Conservation (phyloP, 2,888 invertebrate species). For the Priocnemis perturbator region DNA sequence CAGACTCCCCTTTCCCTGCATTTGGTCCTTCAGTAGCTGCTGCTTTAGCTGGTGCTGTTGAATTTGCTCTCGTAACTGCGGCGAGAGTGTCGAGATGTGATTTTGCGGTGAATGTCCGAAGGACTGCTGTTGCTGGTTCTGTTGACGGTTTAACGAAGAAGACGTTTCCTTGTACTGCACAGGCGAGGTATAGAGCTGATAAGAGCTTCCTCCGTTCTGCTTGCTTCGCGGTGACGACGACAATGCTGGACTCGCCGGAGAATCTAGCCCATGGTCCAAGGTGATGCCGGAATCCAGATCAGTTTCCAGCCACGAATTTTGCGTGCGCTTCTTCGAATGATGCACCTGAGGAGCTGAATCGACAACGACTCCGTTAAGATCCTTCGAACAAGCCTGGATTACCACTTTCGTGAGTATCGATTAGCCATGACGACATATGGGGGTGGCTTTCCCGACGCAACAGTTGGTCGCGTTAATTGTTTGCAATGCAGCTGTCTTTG, state of each 20-base stretch:
- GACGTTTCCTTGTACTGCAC: slow-evolving; percentile 57
- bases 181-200: slow-evolving; percentile 47
- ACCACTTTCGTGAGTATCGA: too few species aligned
- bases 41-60: slow-evolving; percentile 71
- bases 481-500: too few species aligned
- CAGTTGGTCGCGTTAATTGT: too few species aligned
- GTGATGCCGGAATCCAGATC: slow-evolving; percentile 90
- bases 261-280: slow-evolving; percentile 82
- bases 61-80: slow-evolving; percentile 68
- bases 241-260: slow-evolving; percentile 64
- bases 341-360: slow-evolving; percentile 61
- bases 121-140: slow-evolving; percentile 36
- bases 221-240: slow-evolving; percentile 59
- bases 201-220: slow-evolving; percentile 50
- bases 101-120: slow-evolving; percentile 56
- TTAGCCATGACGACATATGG: too few species aligned
- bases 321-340: slow-evolving; percentile 78
- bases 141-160: slow-evolving; percentile 44
- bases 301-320: slow-evolving; percentile 90
- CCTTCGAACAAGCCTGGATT: not conserved
- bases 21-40: slow-evolving; percentile 68
- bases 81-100: slow-evolving; percentile 63
- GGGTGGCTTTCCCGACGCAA: too few species aligned
- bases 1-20: slow-evolving; percentile 66
- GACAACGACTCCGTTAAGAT: slow-evolving; percentile 2